Evolutionary conservation across 37 sponge, comb jelly and placozoan species (phyloP).

Genomic region (Beroe ovata): DNA sequence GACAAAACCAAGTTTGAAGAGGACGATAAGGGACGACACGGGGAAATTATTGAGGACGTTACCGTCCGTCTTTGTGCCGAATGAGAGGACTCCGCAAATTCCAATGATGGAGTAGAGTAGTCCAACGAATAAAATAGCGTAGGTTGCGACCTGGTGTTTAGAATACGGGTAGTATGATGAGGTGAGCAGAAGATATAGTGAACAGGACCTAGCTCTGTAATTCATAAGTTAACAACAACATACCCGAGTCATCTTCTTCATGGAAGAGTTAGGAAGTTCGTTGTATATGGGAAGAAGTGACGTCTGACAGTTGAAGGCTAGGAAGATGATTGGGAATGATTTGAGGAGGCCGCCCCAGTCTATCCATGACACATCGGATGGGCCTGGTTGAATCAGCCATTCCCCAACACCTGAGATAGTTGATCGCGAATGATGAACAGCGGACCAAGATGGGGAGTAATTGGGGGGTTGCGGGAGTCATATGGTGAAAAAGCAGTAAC

Average conservation of each 20-base stretch:
- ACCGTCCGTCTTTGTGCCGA: constrained; percentile 4
- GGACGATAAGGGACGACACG: not conserved
- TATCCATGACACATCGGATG: not conserved
- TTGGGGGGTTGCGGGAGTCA: too few species aligned
- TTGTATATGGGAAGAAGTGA: constrained; percentile 38
- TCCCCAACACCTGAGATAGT: constrained; percentile 53
- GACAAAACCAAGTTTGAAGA: constrained; percentile 21
- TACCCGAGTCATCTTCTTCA: constrained; percentile 58
- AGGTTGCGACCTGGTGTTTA: constrained; percentile 29
- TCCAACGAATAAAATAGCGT: constrained; percentile 53
- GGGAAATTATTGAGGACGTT: constrained; percentile 65
- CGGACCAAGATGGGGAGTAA: too few species aligned
- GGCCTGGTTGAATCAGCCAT: not conserved
- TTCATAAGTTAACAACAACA: not conserved
- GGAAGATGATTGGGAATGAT: constrained; percentile 32
- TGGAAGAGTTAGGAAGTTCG: constrained; percentile 46
- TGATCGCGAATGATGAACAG: too few species aligned
- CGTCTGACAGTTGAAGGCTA: constrained; percentile 54
- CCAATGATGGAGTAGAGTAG: constrained; percentile 37
- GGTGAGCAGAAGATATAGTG: too few species aligned
- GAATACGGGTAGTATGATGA: too few species aligned
- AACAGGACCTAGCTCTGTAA: too few species aligned
- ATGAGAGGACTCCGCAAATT: constrained; percentile 18
- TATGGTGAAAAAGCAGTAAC: too few species aligned
- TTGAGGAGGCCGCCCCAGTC: constrained; percentile 38